phyloP scores from a whole-genome alignment of 2,797 vertebrate genomes.

The Hydrocynus forskahlii region DNA sequence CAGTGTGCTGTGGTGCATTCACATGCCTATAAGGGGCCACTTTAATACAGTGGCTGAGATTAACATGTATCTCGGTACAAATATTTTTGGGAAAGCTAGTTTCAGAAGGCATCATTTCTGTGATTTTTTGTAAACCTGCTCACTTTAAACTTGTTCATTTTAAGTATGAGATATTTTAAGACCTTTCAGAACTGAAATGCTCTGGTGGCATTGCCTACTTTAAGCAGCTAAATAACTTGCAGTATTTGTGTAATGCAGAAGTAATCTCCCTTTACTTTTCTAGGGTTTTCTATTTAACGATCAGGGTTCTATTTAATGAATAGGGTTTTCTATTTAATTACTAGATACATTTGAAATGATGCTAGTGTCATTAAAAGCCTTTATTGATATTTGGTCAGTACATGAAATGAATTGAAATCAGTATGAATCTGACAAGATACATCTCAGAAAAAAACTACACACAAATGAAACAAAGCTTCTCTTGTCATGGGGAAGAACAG shows the following conservation, averaged over 20 bases:
- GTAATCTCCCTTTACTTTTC: neutral
- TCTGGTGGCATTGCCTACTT: neutral
- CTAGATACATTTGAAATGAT: constrained; percentile 24
- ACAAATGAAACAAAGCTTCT: constrained; percentile 89
- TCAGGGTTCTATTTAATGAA: too few relatives aligned
- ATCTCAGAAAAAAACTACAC: constrained; percentile 92
- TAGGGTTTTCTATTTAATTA: neutral
- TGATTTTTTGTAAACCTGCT: too few relatives aligned
- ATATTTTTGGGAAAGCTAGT: too few relatives aligned
- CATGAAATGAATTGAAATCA: constrained; percentile 99
- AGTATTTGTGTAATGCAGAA: neutral
- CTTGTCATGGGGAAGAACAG: constrained; percentile 81
- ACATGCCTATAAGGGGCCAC: too few relatives aligned
- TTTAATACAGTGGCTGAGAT: too few relatives aligned
- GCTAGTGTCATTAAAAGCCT: constrained; percentile 88
- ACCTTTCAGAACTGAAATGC: neutral
- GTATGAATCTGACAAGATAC: constrained; percentile 91
- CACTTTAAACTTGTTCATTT: too few relatives aligned
- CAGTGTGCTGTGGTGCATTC: too few relatives aligned
- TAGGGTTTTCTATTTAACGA: too few relatives aligned
- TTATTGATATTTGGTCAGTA: constrained; percentile 99
- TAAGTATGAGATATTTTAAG: too few relatives aligned
- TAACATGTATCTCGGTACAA: too few relatives aligned
- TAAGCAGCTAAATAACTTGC: neutral
- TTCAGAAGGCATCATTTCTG: too few relatives aligned